Evolutionary conservation across 2,113 vertebrate genomes (phyloP).

Genomic region (Eonycteris spelaea): DNA sequence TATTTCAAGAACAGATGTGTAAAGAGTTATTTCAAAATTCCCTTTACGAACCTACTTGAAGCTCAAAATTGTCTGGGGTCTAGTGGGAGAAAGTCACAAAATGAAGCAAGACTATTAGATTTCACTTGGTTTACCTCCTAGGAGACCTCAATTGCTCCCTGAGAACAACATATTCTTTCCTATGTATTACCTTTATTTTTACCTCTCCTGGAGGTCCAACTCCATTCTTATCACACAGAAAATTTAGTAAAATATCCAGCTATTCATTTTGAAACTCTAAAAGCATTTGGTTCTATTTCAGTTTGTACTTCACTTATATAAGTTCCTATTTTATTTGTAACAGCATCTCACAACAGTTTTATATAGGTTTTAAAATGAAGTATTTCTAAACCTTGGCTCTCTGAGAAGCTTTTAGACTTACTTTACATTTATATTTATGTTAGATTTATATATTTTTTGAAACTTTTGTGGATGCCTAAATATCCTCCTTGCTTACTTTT

Average conservation of each 20-base stretch:
- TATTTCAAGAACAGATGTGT: conserved; percentile 45
- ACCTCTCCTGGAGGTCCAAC: background rate
- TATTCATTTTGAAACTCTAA: conserved; percentile 37
- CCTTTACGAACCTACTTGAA: conserved; percentile 42
- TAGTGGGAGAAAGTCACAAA: conserved; percentile 30
- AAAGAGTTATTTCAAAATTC: conserved; percentile 50
- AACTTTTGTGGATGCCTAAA: background rate
- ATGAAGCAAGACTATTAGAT: conserved; percentile 32
- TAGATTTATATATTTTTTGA: background rate
- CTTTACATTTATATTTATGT: background rate
- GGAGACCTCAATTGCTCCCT: background rate
- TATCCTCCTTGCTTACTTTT: background rate
- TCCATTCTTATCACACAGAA: background rate
- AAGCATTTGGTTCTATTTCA: conserved; percentile 23
- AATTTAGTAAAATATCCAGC: background rate
- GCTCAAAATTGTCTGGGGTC: conserved; percentile 41
- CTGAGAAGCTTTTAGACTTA: conserved; percentile 3
- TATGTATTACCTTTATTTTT: background rate
- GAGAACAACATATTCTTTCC: background rate
- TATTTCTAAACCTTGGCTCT: conserved; percentile 17
- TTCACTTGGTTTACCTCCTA: background rate
- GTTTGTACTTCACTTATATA: conserved; percentile 17
- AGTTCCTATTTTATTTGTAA: conserved; percentile 49
- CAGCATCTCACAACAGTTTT: background rate
- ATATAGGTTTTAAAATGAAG: conserved; percentile 24